Evolutionary conservation across 1,140 invertebrate genomes (phyloP), one percentile per base, ranked within the genome.

Genomic region (Littorina saxatilis): DNA sequence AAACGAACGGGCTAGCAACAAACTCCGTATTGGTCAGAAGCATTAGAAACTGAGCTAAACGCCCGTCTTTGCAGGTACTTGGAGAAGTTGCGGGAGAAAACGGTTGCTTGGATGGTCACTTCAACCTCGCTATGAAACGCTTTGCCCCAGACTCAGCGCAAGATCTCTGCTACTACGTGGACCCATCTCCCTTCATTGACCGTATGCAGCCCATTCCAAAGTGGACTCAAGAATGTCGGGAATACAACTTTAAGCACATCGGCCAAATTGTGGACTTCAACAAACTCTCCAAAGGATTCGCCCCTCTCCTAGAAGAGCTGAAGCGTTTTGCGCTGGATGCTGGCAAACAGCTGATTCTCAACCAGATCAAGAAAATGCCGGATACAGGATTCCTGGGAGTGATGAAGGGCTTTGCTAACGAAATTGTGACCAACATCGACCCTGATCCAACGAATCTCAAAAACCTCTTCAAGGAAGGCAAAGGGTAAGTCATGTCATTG

Each of bases 151-250:
- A 35, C 0, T 20, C 27, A 3, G 39, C 55, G 5, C 47, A 76
- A 52, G 66, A 50, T 23, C 68, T 77, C 2, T 81, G 80, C 70
- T 61, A 80, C n/a, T 86, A 86, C 37, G 47, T 84, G 23, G 85
- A 86, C 47, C 85, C 85, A 0, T 52, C 81, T 32, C 73, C 75
- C 17, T 86, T 78, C 58, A 37, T 84, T 17, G 83, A 83, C 37
- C 35, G 61, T 43, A 0, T 82, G 2, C 47, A 83, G 40, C 81
- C 83, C 0, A 79, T 66, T 39, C 85, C 85, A 23, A 52, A 72
- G 29, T 86, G 85, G 85, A 52, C 79, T 4, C 47, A 81, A 55
- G 79, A 84, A 47, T 86, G 85, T 72, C 83, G 81, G 32, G 83
- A 86, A 29, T 83, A 78, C 63, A 80, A 35, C 35, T 81, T 83